Evolutionary conservation across 2,113 vertebrate genomes (phyloP), one percentile per base, ranked within the genome.

Genomic region (Elgaria multicarinata): DNA sequence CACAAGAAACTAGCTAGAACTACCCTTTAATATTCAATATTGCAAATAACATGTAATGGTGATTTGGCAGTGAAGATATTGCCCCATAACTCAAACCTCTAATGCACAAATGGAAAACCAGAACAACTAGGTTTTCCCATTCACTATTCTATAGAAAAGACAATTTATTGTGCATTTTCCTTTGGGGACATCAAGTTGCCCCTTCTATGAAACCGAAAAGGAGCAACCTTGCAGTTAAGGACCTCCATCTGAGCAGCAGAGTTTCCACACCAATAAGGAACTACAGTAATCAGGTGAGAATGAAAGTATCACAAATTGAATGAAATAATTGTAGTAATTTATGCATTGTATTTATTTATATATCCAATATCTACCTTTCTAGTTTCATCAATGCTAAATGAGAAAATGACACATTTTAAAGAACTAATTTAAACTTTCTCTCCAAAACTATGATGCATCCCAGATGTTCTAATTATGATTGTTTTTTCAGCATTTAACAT

Each of bases 381-480:
- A 85, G 18, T 71, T 79, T 90, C 85, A 74, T 2, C 83, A 85
- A 67, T 42, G 44, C 50, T 44, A 86, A 91, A 91, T 67, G 85
- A 92, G 75, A 93, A 83, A 64, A 58, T 71, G 66, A 77, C 83
- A 62, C 8, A 46, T 39, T 87, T 83, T 75, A 58, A 74, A 87
- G 33, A 72, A 50, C 72, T n/a, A 62, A 78, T 90, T 86, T 55
- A 91, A 64, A 83, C 13, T 69, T n/a, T 9, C 9, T 75, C 85
- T 28, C 46, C 26, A 28, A 84, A 24, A 62, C 79, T 87, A 81
- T 86, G 64, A 78, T 9, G 88, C 87, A 86, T 13, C 62, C 95
- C 96, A 97, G 96, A 97, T 95, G 95, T 93, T 94, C 95, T 93
- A 97, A 96, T 95, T 92, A 97, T 93, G 91, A 95, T 81, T 96